phyloP scores from a whole-genome alignment of 2,797 vertebrate genomes.

The Tympanoctomys barrerae region DNA sequence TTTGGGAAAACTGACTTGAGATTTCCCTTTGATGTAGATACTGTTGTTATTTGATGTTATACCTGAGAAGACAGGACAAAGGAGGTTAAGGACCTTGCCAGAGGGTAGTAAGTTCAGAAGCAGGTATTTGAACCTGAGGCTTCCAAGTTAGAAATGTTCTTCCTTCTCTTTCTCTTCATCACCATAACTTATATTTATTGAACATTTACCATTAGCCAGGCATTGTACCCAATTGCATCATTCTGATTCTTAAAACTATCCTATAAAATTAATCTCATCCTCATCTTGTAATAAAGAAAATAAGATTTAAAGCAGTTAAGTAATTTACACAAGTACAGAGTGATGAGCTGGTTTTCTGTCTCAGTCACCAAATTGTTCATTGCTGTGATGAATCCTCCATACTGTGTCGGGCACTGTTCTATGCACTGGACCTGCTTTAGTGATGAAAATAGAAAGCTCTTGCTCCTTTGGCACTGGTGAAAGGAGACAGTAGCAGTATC shows the following conservation, averaged over 20 bases:
- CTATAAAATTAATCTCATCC: not conserved
- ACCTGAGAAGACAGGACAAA: conserved; percentile 54
- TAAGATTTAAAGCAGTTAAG: conserved; percentile 56
- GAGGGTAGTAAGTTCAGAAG: conserved; percentile 42
- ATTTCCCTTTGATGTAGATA: not conserved
- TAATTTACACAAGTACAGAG: conserved; percentile 34
- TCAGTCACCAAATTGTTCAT: conserved; percentile 8
- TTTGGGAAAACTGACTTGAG: conserved; percentile 46
- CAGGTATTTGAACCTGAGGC: conserved; percentile 27
- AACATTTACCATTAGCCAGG: conserved; percentile 22
- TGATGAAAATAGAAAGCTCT: conserved; percentile 48
- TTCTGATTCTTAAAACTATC: conserved; percentile 36
- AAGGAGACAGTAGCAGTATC: not conserved
- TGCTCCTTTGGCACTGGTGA: conserved; percentile 17
- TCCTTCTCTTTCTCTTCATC: not conserved
- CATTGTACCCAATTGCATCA: not conserved
- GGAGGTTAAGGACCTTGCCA: conserved; percentile 35
- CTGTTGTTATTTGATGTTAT: not conserved
- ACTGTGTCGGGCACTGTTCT: not conserved
- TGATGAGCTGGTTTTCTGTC: not conserved
- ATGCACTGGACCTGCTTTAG: not conserved
- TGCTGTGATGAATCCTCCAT: not conserved
- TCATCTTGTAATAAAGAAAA: conserved; percentile 55
- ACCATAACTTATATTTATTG: not conserved
- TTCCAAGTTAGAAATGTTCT: not conserved